These are phyloP conservation scores for Platysternon megacephalum DNA, from an alignment of 2,113 vertebrate genomes.

Conservation along the genomic window DNA sequence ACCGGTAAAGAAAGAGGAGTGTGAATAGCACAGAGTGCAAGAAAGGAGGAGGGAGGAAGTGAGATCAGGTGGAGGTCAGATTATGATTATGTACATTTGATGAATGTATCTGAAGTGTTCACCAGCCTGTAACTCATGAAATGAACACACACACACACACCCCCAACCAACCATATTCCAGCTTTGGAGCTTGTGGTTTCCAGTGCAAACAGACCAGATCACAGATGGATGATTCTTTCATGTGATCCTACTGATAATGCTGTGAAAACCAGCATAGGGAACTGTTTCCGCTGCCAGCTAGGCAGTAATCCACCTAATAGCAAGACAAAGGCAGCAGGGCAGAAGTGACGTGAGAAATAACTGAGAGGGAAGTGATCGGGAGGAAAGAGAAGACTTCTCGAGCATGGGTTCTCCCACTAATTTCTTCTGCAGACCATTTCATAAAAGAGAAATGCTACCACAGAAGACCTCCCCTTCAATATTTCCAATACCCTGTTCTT, in stretches of 20 bases:
- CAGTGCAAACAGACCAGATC: background rate
- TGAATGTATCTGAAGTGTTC: background rate
- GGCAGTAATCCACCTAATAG: background rate
- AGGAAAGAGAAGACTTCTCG: background rate
- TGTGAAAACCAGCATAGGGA: background rate
- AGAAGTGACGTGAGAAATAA: background rate
- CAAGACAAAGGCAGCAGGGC: background rate
- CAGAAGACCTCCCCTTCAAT: background rate
- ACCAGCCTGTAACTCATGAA: background rate
- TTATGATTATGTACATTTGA: accelerated
- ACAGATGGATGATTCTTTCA: background rate
- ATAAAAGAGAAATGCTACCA: background rate
- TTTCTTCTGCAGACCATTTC: background rate
- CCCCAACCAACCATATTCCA: background rate
- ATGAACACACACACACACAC: background rate
- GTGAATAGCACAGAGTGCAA: accelerated
- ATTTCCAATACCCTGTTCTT: background rate
- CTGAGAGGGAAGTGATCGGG: background rate
- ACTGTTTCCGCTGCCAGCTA: background rate
- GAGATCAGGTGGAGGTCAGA: background rate
- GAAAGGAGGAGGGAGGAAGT: background rate
- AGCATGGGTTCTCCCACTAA: background rate
- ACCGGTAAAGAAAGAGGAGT: background rate
- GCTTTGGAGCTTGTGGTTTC: background rate
- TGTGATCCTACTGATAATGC: background rate